Conservation (phyloP, 2,888 invertebrate genomes). For the Antheraea assamensis region DNA sequence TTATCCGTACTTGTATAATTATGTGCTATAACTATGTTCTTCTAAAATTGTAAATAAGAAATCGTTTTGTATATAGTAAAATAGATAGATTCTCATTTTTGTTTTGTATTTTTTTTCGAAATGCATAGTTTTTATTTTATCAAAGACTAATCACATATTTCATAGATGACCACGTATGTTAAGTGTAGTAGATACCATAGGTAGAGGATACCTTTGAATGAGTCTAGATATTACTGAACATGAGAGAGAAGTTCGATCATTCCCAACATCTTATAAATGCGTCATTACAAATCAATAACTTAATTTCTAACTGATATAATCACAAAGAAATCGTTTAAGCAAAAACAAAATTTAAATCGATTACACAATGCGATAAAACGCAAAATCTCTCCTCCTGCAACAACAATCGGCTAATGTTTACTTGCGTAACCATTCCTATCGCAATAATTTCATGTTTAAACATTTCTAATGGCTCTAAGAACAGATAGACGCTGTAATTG, state of each 20-base stretch:
- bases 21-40: too few relatives aligned
- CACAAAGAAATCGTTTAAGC: constrained; percentile 25
- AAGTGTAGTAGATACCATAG: too few relatives aligned
- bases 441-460: constrained; percentile 40
- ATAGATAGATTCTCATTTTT: too few relatives aligned
- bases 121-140: too few relatives aligned
- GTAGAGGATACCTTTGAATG: too few relatives aligned
- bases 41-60: too few relatives aligned
- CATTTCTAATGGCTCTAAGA: constrained; percentile 38
- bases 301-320: constrained; percentile 18
- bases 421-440: constrained; percentile 41
- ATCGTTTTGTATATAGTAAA: too few relatives aligned
- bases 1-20: too few relatives aligned
- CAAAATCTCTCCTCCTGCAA: constrained; percentile 24
- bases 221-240: background rate
- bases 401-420: constrained; percentile 19
- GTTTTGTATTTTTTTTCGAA: too few relatives aligned
- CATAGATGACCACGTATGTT: too few relatives aligned
- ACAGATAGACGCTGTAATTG: constrained; percentile 51
- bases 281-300: constrained; percentile 2
- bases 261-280: background rate
- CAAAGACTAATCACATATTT: too few relatives aligned
- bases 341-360: constrained; percentile 30
- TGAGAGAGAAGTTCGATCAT: background rate
- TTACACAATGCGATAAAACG: constrained; percentile 33